Evolutionary conservation across 2,113 vertebrate species (phyloP).

Genomic region (Cettia cetti): DNA sequence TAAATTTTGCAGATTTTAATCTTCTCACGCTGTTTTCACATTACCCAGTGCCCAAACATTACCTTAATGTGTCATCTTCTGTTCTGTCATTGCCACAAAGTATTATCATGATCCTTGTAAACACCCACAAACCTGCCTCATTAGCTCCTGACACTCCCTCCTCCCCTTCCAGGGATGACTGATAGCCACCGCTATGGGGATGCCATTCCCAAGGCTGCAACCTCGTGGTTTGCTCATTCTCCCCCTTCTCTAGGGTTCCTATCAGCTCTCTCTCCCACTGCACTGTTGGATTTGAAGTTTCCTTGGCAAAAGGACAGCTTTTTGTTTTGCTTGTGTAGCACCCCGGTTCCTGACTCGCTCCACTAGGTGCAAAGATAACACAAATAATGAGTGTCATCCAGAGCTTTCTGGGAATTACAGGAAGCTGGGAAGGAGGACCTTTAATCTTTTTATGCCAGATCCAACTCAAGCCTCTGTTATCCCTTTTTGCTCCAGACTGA

Average conservation of each 20-base stretch:
- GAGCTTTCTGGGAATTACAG: constrained; percentile 1
- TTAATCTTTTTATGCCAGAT: background rate
- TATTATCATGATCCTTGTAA: background rate
- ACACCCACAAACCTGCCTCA: constrained; percentile 42
- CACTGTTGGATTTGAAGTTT: background rate
- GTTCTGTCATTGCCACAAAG: background rate
- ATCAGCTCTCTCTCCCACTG: background rate
- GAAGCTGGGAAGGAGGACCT: background rate
- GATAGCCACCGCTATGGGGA: background rate
- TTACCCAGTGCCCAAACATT: constrained; percentile 10
- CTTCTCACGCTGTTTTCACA: background rate
- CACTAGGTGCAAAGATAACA: constrained; percentile 10
- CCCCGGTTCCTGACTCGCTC: background rate
- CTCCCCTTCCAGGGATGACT: background rate
- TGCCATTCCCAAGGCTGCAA: background rate
- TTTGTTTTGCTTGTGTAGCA: background rate
- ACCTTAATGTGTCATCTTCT: constrained; percentile 17
- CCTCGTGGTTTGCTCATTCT: background rate
- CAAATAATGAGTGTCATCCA: background rate
- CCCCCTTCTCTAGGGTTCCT: background rate
- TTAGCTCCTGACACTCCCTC: constrained; percentile 9
- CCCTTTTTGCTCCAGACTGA: background rate
- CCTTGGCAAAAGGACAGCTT: background rate
- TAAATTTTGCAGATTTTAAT: background rate
- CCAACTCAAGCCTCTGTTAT: background rate